Evolutionary conservation across 2,113 vertebrate species (phyloP), one percentile per base, ranked within the genome.

Genomic region (Reinhardtius hippoglossoides): DNA sequence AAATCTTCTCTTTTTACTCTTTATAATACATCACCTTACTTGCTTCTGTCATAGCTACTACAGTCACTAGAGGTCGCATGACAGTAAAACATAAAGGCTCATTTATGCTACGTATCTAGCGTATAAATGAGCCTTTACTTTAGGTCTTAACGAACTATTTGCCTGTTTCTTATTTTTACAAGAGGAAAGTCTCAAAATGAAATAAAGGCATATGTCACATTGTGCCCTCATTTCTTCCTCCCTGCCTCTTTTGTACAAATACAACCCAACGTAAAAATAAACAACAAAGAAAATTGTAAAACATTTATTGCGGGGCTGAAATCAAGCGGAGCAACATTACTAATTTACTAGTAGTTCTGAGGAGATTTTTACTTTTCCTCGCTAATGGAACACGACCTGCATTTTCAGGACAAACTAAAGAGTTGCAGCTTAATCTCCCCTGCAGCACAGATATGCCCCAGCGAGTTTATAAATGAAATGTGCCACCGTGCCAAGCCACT

Each of bases 391-490:
- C 56, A 75, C 24, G 57, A 4, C 58, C 66, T n/a, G 76, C 63
- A n/a, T 56, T 81, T 85, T 65, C 44, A 14, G 55, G 21, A 31
- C 74, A 82, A 88, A 82, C 56, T 35, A 24, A 76, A 69, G 76
- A 79, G 78, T 83, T 74, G 62, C 76, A 60, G 83, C 77, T 84
- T 87, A 78, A 90, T 91, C 83, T 84, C 68, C 73, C 88, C 87
- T 78, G 80, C 74, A 88, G 88, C 87, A 80, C 64, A 70, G 80
- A 40, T 44, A 78, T 84, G 81, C 90, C 89, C 79, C 74, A 69
- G 86, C 71, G 83, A 89, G 83, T 66, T 83, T 86, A 74, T 80
- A 84, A 91, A 91, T 89, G 83, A 91, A 91, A 91, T 88, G 81
- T 81, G 89, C 83, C 86, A 75, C 84, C 72, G 78, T 80, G 86